These are phyloP conservation scores for Ormyrus rosae DNA, from an alignment of 2,888 invertebrate genomes.

Conservation along the genomic window DNA sequence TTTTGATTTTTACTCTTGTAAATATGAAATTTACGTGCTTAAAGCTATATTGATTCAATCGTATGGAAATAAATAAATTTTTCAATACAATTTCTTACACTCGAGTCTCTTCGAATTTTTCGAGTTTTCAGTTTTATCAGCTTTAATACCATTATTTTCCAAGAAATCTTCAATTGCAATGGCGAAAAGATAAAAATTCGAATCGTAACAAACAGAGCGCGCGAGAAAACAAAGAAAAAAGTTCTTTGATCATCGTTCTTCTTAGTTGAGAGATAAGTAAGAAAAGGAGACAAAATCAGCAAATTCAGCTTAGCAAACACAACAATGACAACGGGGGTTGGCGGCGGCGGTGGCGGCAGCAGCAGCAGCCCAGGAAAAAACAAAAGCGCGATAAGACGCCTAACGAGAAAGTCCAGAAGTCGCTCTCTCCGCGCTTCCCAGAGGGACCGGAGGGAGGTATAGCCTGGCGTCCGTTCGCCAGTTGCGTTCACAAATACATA, in stretches of 20 bases:
- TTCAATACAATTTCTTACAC: no score
- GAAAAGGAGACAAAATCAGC: constrained; percentile 1
- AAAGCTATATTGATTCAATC: no score
- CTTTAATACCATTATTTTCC: neutral
- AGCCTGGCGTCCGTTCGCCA: constrained; percentile 41
- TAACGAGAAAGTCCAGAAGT: constrained; percentile 56
- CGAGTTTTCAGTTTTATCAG: no score
- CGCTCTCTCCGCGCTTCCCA: constrained; percentile 57
- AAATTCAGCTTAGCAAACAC: constrained; percentile 3
- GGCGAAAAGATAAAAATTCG: no score
- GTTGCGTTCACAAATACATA: constrained; percentile 68
- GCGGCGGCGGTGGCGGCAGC: neutral
- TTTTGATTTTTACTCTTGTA: no score
- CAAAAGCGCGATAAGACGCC: constrained; percentile 49
- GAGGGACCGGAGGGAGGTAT: constrained; percentile 1
- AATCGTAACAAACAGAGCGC: no score
- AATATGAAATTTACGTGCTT: no score
- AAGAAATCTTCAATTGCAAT: no score
- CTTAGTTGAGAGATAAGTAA: neutral
- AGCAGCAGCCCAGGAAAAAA: constrained; percentile 2
- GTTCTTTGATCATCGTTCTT: no score
- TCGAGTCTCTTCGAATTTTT: no score
- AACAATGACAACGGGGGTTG: constrained; percentile 1
- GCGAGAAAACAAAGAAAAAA: no score
- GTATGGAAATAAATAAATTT: no score